phyloP scores from a whole-genome alignment of 2,888 invertebrate species.

The Ischnura elegans region DNA sequence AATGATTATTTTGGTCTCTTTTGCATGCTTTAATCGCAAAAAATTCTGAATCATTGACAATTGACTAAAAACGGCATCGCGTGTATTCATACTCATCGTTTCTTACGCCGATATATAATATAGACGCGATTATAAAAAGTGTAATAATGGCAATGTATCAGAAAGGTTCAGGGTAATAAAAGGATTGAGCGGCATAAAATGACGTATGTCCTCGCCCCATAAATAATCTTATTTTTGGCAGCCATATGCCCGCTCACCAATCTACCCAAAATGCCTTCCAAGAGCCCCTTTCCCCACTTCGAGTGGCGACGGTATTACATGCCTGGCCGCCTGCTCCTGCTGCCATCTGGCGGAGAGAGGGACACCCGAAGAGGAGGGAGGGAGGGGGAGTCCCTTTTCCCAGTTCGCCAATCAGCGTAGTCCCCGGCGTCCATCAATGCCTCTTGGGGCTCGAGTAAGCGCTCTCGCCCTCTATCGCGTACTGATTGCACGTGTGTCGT shows the following conservation, averaged over 20 bases:
- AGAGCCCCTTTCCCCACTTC: background rate
- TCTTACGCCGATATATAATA: background rate
- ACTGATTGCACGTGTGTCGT: background rate
- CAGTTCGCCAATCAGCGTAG: constrained; percentile 39
- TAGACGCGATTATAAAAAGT: background rate
- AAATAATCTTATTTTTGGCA: background rate
- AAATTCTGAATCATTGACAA: no score
- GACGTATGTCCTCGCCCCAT: background rate
- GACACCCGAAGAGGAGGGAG: background rate
- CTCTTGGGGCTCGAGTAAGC: background rate
- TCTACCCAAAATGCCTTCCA: background rate
- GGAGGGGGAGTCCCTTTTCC: constrained; percentile 21
- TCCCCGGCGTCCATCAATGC: constrained; percentile 7
- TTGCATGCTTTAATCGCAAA: no score
- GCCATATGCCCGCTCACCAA: constrained; percentile 19
- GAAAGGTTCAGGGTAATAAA: background rate
- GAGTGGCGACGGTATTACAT: background rate
- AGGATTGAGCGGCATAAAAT: background rate
- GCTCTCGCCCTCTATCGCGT: background rate
- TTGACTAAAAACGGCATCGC: background rate
- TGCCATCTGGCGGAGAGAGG: constrained; percentile 29
- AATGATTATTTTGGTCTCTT: no score
- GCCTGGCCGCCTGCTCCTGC: background rate
- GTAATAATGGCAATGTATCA: background rate
- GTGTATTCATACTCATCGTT: background rate